These are phyloP conservation scores for Seira ritae DNA, from an alignment of 2,888 invertebrate species.

Conservation along the genomic window DNA sequence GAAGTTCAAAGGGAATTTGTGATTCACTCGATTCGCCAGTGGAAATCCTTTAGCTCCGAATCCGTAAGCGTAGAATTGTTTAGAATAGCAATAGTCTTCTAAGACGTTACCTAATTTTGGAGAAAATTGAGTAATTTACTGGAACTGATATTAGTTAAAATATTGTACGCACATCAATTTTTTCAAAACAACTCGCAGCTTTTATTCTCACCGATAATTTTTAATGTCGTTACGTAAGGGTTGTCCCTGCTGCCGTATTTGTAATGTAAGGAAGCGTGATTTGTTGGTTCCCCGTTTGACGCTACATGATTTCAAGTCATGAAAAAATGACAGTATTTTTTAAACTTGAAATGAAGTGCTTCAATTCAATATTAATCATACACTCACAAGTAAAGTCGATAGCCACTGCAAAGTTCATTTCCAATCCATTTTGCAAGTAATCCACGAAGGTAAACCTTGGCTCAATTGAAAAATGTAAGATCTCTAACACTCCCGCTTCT, in stretches of 20 bases:
- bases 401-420: constrained; percentile 75
- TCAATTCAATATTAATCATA: constrained; percentile 34
- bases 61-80: constrained; percentile 78
- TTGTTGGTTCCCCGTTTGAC: constrained; percentile 74
- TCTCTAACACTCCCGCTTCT: not conserved
- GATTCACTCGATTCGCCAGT: constrained; percentile 75
- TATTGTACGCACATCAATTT: too few relatives aligned
- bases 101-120: constrained; percentile 76
- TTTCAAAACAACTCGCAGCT: too few relatives aligned
- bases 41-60: constrained; percentile 78
- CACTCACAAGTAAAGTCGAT: constrained; percentile 75
- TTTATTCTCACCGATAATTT: constrained; percentile 75
- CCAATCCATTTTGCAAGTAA: constrained; percentile 77
- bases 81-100: constrained; percentile 75
- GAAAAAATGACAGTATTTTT: too few relatives aligned
- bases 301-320: constrained; percentile 25
- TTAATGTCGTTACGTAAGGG: constrained; percentile 77
- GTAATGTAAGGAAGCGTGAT: constrained; percentile 75
- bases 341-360: too few relatives aligned
- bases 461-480: constrained; percentile 42
- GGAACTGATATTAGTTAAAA: too few relatives aligned
- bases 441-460: constrained; percentile 76
- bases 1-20: constrained; percentile 76
- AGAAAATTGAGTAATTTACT: too few relatives aligned
- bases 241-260: constrained; percentile 76